Base-by-base conservation (phyloP, 2,888 invertebrate species). In the Idaea biselata region DNA sequence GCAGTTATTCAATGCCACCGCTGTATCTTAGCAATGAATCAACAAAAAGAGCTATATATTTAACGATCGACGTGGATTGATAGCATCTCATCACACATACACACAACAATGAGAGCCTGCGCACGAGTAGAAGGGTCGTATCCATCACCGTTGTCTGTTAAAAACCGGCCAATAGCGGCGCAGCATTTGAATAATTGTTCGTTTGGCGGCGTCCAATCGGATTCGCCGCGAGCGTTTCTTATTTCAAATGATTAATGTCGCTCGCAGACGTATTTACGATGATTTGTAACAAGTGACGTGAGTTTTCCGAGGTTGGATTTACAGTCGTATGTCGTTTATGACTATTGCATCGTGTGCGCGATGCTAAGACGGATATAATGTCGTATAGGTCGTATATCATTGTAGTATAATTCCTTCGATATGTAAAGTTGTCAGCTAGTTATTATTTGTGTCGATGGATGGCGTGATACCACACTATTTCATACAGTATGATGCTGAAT, bases 171-270 rank as follows among this genome's bases (percentile, higher is more conserved):
- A 92, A 91, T 91, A 81, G 76, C 74, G 72, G 79, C 73, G 75
- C 83, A 75, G 78, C 81, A 83, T 91, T 91, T 89, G 88, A 91
- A 92, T 92, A 92, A 91, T 91, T 90, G 90, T 90, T 88, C 89
- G 85, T 82, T 84, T 82, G 74, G 80, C 74, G 74, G 76, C 81
- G 81, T 77, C 91, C 91, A 92, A 92, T 92, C 73, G 87, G 79
- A 81, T 76, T 74, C 80, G 87, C 83, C 82, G 78, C 78, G 80
- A 83, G 85, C 84, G 79, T 77, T 82, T 87, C 83, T 86, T 84
- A 86, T 84, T 83, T 85, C 81, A 79, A 83, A 88, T 91, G 90
- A 92, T 91, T 88, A 88, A 90, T 90, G 87, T 79, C 73, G 73
- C 73, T 79, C 78, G 78, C 80, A 77, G 87, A 87, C 79, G 80